Conservation (phyloP, 2,797 vertebrate species). For the Meriones psammophilus region DNA sequence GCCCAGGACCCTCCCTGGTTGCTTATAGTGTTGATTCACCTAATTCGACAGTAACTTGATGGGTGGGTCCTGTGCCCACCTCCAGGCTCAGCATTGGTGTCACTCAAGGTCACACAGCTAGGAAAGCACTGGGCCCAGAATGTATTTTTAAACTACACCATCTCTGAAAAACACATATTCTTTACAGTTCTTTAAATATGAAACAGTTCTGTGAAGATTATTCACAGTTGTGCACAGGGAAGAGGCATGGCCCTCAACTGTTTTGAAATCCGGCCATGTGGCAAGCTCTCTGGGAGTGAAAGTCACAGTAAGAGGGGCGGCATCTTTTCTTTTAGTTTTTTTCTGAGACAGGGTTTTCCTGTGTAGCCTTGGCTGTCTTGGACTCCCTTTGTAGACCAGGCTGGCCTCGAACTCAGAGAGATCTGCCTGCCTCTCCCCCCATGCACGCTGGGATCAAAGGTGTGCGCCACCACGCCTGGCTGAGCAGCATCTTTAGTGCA, state of each 20-base stretch:
- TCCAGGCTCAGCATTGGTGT: background rate
- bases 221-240: background rate
- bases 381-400: too few relatives aligned
- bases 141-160: background rate
- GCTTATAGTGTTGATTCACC: background rate
- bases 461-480: too few relatives aligned
- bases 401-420: too few relatives aligned
- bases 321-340: background rate
- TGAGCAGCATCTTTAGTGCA: background rate
- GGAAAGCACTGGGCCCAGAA: background rate
- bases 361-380: too few relatives aligned
- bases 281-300: background rate
- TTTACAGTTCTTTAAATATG: slow-evolving; percentile 17
- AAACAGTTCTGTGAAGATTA: background rate
- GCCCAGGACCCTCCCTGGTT: background rate
- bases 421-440: too few relatives aligned
- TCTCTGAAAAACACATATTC: slow-evolving; percentile 39
- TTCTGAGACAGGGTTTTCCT: too few relatives aligned
- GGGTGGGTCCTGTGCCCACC: background rate
- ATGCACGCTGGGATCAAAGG: too few relatives aligned
- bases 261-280: background rate
- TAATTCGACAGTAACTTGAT: background rate
- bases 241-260: background rate
- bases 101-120: slow-evolving; percentile 24
- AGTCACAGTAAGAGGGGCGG: background rate